Percentiles rank a stretch among this genome's conserved stretches.
phyloP scores from a whole-genome alignment of 2,888 invertebrate genomes.

The Drosophila paramelanica region DNA sequence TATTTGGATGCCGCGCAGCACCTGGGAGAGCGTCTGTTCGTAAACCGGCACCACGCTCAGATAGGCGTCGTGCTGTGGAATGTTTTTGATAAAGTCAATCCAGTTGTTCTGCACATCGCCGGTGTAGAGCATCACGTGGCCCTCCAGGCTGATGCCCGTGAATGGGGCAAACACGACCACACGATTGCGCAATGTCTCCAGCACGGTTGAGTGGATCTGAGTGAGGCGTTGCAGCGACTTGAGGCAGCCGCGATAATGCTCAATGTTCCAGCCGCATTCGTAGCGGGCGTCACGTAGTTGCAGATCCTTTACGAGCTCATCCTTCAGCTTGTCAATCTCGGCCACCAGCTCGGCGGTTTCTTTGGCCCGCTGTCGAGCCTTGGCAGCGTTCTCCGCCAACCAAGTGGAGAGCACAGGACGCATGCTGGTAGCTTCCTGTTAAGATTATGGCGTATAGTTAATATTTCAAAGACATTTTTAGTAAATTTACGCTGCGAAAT shows the following conservation, averaged over 20 bases:
- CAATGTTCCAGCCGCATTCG: conserved; percentile 95
- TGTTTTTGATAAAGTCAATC: conserved; percentile 94
- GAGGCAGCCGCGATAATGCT: conserved; percentile 95
- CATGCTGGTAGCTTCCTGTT: conserved; percentile 57
- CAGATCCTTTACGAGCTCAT: conserved; percentile 83
- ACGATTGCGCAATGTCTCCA: conserved; percentile 90
- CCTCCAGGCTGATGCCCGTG: conserved; percentile 96
- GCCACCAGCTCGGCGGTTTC: conserved; percentile 89
- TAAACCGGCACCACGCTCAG: conserved; percentile 92
- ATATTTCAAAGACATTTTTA: background rate
- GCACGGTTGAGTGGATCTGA: conserved; percentile 90
- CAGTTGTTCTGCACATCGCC: conserved; percentile 97
- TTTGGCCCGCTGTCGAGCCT: conserved; percentile 89
- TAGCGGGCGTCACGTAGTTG: conserved; percentile 88
- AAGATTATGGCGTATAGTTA: background rate
- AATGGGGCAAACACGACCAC: conserved; percentile 94
- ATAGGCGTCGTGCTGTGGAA: conserved; percentile 90
- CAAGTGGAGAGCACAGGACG: conserved; percentile 86
- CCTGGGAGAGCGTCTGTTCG: conserved; percentile 93
- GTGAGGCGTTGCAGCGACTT: conserved; percentile 92
- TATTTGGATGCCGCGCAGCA: conserved; percentile 93
- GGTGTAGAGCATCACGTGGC: conserved; percentile 95
- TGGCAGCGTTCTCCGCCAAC: conserved; percentile 89
- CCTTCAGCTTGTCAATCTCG: conserved; percentile 88
- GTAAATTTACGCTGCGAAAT: conserved; percentile 53